These are phyloP conservation scores for Perithous albicinctus DNA, from an alignment of 2,888 invertebrate genomes.

Conservation along the genomic window DNA sequence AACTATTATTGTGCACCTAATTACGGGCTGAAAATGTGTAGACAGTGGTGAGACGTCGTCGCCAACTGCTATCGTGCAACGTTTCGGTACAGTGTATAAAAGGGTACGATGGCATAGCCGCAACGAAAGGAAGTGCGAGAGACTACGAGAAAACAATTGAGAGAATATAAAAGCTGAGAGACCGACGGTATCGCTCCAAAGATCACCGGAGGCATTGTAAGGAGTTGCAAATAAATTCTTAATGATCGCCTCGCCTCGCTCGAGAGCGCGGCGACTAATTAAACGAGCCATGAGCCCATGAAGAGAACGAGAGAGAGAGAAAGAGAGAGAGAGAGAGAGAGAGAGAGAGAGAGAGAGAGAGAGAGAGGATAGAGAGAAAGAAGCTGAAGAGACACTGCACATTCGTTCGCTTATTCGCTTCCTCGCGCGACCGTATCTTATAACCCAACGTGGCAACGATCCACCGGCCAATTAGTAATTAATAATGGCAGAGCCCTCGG, in stretches of 20 bases:
- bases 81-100: slow-evolving; percentile 52
- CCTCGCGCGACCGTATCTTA: slow-evolving; percentile 68
- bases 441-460: slow-evolving; percentile 65
- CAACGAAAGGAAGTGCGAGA: slow-evolving; percentile 28
- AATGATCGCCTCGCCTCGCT: slow-evolving; percentile 74
- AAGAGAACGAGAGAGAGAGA: slow-evolving; percentile 18
- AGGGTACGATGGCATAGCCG: slow-evolving; percentile 15
- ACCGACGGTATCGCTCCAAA: slow-evolving; percentile 72
- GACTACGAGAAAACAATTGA: slow-evolving; percentile 52
- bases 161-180: slow-evolving; percentile 57
- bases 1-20: slow-evolving; percentile 70
- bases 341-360: slow-evolving; percentile 23
- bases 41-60: slow-evolving; percentile 43
- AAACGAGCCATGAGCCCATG: slow-evolving; percentile 67
- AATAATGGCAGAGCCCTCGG: slow-evolving; percentile 72
- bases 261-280: slow-evolving; percentile 71
- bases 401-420: slow-evolving; percentile 29
- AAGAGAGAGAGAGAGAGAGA: slow-evolving; percentile 8
- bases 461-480: slow-evolving; percentile 77
- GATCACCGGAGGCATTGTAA: slow-evolving; percentile 78
- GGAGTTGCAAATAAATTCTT: slow-evolving; percentile 80
- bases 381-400: slow-evolving; percentile 65
- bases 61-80: slow-evolving; percentile 21
- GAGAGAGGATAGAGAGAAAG: slow-evolving; percentile 39
- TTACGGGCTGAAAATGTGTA: slow-evolving; percentile 70